A percentile compares a stretch with the other conserved stretches of the same genome.
Evolutionary conservation across 1,140 invertebrate genomes (phyloP).

Genomic region (Phthorimaea operculella): DNA sequence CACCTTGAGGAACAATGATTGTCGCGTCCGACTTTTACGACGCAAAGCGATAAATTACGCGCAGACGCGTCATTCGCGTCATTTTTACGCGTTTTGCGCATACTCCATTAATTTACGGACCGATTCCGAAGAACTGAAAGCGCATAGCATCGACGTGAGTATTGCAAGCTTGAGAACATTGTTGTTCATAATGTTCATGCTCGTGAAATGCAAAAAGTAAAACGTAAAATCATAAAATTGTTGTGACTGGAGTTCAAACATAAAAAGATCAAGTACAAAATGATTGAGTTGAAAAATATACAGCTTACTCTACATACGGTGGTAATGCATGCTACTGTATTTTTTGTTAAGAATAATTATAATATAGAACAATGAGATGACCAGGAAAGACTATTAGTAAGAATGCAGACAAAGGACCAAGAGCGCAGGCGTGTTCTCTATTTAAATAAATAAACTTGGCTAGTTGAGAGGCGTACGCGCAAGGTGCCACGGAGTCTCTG

Average conservation of each 20-base stretch:
- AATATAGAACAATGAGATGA: slow-evolving; percentile 21
- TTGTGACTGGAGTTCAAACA: no score
- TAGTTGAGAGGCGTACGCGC: slow-evolving; percentile 40
- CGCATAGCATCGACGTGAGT: slow-evolving; percentile 24
- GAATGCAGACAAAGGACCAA: slow-evolving; percentile 50
- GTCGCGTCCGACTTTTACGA: slow-evolving; percentile 31
- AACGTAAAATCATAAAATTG: no score
- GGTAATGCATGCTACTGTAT: no score
- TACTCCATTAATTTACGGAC: slow-evolving; percentile 54
- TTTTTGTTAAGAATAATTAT: no score
- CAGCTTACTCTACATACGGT: no score
- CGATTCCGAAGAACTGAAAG: slow-evolving; percentile 42
- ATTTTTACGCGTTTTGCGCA: slow-evolving; percentile 30
- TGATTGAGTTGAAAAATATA: no score
- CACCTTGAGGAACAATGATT: slow-evolving; percentile 18
- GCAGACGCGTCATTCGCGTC: slow-evolving; percentile 29
- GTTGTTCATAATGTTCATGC: not conserved
- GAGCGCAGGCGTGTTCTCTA: slow-evolving; percentile 48
- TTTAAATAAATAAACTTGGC: slow-evolving; percentile 62
- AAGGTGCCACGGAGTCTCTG: not conserved
- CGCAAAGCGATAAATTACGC: slow-evolving; percentile 35
- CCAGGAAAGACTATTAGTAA: slow-evolving; percentile 43
- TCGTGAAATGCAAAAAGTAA: no score
- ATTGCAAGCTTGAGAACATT: slow-evolving; percentile 18
- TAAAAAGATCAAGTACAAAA: no score